phyloP scores from a whole-genome alignment of 1,140 invertebrate genomes.

The Hypothenemus hampei region DNA sequence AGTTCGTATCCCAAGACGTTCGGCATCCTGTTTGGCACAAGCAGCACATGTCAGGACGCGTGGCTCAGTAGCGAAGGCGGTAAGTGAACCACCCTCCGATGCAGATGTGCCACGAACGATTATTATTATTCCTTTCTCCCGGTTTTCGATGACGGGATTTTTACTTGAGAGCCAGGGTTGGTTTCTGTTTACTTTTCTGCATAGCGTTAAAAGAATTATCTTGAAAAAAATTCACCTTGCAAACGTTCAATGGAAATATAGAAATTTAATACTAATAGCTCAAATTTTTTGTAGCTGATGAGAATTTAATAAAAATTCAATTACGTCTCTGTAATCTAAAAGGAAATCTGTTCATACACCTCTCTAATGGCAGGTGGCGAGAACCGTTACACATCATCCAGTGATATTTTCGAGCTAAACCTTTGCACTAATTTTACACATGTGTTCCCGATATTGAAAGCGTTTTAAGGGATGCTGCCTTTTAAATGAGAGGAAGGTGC shows the following conservation, averaged over 20 bases:
- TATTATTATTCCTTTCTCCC: neutral
- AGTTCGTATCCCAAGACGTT: too few species aligned
- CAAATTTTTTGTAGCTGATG: too few species aligned
- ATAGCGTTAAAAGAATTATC: neutral
- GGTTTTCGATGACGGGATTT: neutral
- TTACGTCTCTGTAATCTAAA: constrained; percentile 11
- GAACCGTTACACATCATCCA: constrained; percentile 25
- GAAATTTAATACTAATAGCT: too few species aligned
- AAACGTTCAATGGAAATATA: neutral
- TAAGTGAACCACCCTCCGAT: neutral
- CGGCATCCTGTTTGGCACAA: constrained; percentile 7
- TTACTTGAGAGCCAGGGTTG: neutral
- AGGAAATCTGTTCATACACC: neutral
- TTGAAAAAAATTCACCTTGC: neutral
- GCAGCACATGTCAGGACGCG: neutral
- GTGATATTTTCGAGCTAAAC: constrained; percentile 12
- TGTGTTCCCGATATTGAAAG: constrained; percentile 16
- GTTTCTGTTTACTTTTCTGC: neutral
- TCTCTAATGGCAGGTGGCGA: constrained; percentile 19
- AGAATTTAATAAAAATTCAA: too few species aligned
- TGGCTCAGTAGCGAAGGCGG: neutral
- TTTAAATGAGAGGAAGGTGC: constrained; percentile 17
- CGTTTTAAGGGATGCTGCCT: constrained; percentile 9
- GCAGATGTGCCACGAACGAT: neutral
- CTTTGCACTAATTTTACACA: constrained; percentile 24